phyloP scores from a whole-genome alignment of 2,113 vertebrate species.

The Stictonetta naevosa region DNA sequence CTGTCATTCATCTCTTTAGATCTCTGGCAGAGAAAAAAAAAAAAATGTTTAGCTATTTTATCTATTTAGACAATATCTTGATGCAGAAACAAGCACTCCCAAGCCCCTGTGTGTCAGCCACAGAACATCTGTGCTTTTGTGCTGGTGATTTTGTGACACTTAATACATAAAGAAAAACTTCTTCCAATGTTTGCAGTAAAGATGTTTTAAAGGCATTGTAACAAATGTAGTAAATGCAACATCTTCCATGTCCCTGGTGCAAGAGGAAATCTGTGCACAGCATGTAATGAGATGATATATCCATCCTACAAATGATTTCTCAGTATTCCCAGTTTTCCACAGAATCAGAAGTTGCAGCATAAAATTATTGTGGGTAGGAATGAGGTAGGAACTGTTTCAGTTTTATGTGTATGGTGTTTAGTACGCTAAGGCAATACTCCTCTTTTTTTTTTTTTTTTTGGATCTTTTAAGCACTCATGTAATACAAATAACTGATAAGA shows the following conservation, averaged over 20 bases:
- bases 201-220: background rate
- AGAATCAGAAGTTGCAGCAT: background rate
- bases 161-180: background rate
- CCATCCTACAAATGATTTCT: background rate
- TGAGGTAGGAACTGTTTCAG: background rate
- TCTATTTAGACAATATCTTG: conserved; percentile 56
- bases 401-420: background rate
- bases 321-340: background rate
- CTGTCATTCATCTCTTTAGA: conserved; percentile 70
- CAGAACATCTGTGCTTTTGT: conserved; percentile 27
- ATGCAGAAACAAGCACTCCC: conserved; percentile 29
- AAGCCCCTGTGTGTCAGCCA: background rate
- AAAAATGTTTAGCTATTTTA: conserved; percentile 47
- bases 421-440: background rate
- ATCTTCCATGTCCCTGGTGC: background rate
- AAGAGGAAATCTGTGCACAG: background rate
- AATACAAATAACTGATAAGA: background rate
- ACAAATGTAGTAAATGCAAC: background rate
- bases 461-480: background rate
- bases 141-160: background rate
- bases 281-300: background rate
- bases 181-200: background rate
- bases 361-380: background rate
- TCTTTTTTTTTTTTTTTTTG: background rate
- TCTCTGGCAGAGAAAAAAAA: conserved; percentile 43